Conservation (phyloP, 2,113 vertebrate species). For the Brachirus orientalis region DNA sequence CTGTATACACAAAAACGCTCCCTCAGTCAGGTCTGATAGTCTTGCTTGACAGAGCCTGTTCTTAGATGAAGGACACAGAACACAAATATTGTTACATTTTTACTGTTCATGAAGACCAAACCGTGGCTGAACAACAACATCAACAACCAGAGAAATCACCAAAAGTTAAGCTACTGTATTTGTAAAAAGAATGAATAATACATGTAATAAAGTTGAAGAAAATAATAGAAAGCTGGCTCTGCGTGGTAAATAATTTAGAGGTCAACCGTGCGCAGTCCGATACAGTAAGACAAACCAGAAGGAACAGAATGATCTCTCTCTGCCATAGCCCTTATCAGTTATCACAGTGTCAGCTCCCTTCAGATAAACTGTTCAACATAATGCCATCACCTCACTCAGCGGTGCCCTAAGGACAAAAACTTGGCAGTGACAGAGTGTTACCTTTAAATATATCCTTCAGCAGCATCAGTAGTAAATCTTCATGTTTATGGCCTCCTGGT, state of each 20-base stretch:
- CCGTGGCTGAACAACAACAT: too few species aligned
- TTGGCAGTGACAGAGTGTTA: slow-evolving; percentile 52
- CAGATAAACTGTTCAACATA: slow-evolving; percentile 41
- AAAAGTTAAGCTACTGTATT: too few species aligned
- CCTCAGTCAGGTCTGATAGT: too few species aligned
- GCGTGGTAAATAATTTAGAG: neutral
- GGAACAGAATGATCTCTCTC: neutral
- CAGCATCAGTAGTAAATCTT: slow-evolving; percentile 65
- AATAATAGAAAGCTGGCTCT: too few species aligned
- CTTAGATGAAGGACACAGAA: too few species aligned
- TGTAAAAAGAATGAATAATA: neutral
- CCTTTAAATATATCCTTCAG: slow-evolving; percentile 68
- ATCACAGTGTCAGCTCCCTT: slow-evolving; percentile 49
- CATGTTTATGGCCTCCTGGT: slow-evolving; percentile 60
- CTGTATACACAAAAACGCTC: too few species aligned
- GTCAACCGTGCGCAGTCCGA: neutral
- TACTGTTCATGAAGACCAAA: too few species aligned
- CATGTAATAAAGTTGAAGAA: too few species aligned
- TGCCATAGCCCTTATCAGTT: slow-evolving; percentile 38
- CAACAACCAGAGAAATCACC: too few species aligned
- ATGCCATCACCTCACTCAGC: slow-evolving; percentile 28
- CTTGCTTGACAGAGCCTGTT: too few species aligned
- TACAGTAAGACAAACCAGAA: neutral
- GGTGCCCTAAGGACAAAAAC: slow-evolving; percentile 46
- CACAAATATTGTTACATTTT: too few species aligned